phyloP scores from a whole-genome alignment of 1,140 invertebrate species.

The Sycophaga agraensis region DNA sequence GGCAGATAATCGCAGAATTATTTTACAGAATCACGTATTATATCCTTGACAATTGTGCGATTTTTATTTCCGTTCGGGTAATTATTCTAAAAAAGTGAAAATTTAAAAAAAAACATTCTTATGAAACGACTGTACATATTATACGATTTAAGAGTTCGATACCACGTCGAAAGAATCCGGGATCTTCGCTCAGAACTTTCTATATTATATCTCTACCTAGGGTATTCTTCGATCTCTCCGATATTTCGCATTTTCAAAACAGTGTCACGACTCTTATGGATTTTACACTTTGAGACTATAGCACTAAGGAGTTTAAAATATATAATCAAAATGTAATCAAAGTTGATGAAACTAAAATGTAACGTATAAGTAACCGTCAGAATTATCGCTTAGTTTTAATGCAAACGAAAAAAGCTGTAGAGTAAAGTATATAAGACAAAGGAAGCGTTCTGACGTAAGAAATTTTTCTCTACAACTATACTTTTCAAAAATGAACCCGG shows the following conservation, averaged over 20 bases:
- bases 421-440: background rate
- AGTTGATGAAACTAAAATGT: background rate
- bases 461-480: background rate
- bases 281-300: slow-evolving; percentile 9
- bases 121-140: slow-evolving; percentile 6
- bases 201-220: background rate
- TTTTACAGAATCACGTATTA: background rate
- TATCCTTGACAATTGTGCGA: slow-evolving; percentile 1
- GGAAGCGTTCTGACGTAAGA: background rate
- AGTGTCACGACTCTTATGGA: background rate
- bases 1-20: background rate
- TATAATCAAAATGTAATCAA: slow-evolving; percentile 4
- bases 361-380: background rate
- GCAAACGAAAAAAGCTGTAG: background rate
- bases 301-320: background rate
- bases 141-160: slow-evolving; percentile 4
- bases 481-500: background rate
- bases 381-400: background rate
- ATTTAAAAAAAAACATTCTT: slow-evolving; percentile 5
- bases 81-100: slow-evolving; percentile 1
- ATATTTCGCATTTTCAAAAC: slow-evolving; percentile 10
- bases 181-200: background rate
- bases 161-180: slow-evolving; percentile 5
- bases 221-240: background rate
- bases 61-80: slow-evolving; percentile 22